Evolutionary conservation across 2,888 invertebrate species (phyloP).

Genomic region (Chymomyza fuscimana): DNA sequence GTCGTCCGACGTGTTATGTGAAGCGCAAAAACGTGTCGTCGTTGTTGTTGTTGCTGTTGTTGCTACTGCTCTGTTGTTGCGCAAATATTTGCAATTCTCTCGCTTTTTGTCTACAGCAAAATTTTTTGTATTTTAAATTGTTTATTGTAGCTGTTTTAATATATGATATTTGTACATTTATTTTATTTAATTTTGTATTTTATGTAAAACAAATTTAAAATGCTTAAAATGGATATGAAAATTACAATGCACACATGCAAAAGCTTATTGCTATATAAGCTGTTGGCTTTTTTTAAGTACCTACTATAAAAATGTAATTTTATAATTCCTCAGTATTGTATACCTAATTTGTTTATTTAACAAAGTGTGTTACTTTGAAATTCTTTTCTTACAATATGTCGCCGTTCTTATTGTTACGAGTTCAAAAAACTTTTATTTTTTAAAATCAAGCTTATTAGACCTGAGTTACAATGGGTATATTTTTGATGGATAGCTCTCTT

Average conservation of each 20-base stretch:
- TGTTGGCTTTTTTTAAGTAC: no score
- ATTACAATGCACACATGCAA: background rate
- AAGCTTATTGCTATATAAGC: background rate
- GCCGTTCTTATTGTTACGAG: no score
- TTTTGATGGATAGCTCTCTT: no score
- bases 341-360: no score
- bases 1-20: conserved; percentile 35
- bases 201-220: background rate
- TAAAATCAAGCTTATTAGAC: background rate
- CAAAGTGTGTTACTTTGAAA: no score
- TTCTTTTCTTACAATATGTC: no score
- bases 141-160: conserved; percentile 2
- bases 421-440: background rate
- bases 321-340: no score
- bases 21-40: conserved; percentile 69
- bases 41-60: conserved; percentile 26
- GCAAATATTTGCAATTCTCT: conserved; percentile 35
- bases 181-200: background rate
- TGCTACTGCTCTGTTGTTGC: conserved; percentile 18
- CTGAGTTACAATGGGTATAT: no score
- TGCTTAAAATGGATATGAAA: background rate
- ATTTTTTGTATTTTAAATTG: background rate
- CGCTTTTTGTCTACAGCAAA: conserved; percentile 13
- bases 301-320: background rate
- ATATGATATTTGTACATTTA: background rate